phyloP scores from a whole-genome alignment of 2,888 invertebrate species.

The Iselma pallidipennis region DNA sequence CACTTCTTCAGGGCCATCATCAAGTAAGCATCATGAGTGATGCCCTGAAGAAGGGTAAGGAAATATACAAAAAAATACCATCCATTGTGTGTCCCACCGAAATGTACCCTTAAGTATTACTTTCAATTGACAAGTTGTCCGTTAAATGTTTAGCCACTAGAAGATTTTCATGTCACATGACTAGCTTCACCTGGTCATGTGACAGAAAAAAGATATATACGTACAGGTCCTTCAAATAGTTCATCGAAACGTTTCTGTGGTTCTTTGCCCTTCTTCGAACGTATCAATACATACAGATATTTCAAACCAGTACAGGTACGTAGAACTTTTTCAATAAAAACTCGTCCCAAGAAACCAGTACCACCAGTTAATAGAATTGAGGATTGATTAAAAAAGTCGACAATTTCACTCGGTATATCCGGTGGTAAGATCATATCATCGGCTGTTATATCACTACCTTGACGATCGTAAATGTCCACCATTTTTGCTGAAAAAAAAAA shows the following conservation, averaged over 20 bases:
- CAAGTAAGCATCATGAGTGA: no score
- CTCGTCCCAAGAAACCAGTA: slow-evolving; percentile 54
- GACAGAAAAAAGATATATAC: slow-evolving; percentile 41
- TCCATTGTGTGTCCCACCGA: no score
- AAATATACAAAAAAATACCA: no score
- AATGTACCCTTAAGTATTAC: background rate
- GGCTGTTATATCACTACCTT: slow-evolving; percentile 59
- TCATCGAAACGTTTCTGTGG: slow-evolving; percentile 54
- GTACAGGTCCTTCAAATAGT: slow-evolving; percentile 64
- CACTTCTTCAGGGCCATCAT: no score
- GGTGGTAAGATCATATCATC: slow-evolving; percentile 55
- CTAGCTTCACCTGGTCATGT: no score
- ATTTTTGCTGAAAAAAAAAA: no score
- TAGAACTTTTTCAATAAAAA: slow-evolving; percentile 48
- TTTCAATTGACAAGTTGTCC: background rate
- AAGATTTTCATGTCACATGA: no score
- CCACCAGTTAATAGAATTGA: slow-evolving; percentile 51
- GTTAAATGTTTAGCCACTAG: no score
- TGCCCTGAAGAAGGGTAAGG: no score
- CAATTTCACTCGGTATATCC: slow-evolving; percentile 39
- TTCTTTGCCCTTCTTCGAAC: slow-evolving; percentile 46
- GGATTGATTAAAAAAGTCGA: slow-evolving; percentile 43
- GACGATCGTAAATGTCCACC: slow-evolving; percentile 39
- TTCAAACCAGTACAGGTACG: slow-evolving; percentile 47
- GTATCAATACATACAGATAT: slow-evolving; percentile 44